Evolutionary conservation across 2,113 vertebrate genomes (phyloP), one percentile per base, ranked within the genome.

Genomic region (Cnemophilus loriae): DNA sequence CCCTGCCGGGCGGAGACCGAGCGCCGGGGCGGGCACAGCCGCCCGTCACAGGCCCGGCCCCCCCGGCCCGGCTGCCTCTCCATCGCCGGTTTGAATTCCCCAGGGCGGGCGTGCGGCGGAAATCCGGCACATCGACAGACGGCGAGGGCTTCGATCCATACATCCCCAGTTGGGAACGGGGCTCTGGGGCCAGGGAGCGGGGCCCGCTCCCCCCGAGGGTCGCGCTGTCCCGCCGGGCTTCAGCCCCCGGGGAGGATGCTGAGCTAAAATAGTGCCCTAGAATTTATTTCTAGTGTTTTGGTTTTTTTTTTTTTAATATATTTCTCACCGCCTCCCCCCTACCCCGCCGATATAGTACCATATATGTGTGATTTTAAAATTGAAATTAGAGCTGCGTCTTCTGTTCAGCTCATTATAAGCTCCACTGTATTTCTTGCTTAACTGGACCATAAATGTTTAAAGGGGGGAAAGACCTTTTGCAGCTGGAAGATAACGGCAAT

Each of bases 81-180:
- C 70, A 21, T 16, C 10, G 35, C 52, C 1, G 33, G 3, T 35
- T 33, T 13, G 32, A 27, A 9, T 49, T 22, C 18, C 15, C 14
- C 55, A 1, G 47, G 63, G 73, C 39, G 63, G 57, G 44, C 35
- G 13, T 7, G 83, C 61, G 83, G 71, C 84, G 84, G 84, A 78
- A 78, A 87, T 87, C 84, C 84, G 74, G 84, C 64, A 23, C 41
- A 1, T 3, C 4, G 14, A 2, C 26, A 11, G 9, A 7, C 57
- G 0, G 27, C 1, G 10, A 2, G 39, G 8, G 12, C 1, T 30
- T 6, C 1, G 9, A 8, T 13, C n/a, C 10, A 1, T 9, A 3
- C n/a, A 1, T 4, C 11, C 18, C 57, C 3, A 1, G 10, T 0
- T 2, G 46, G 39, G 37, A 6, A 3, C 10, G 11, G 16, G 24